A percentile compares a stretch with the other conserved stretches of the same genome.
Evolutionary conservation across 2,113 vertebrate species (phyloP).

Genomic region (Petrocephalus zakoni): DNA sequence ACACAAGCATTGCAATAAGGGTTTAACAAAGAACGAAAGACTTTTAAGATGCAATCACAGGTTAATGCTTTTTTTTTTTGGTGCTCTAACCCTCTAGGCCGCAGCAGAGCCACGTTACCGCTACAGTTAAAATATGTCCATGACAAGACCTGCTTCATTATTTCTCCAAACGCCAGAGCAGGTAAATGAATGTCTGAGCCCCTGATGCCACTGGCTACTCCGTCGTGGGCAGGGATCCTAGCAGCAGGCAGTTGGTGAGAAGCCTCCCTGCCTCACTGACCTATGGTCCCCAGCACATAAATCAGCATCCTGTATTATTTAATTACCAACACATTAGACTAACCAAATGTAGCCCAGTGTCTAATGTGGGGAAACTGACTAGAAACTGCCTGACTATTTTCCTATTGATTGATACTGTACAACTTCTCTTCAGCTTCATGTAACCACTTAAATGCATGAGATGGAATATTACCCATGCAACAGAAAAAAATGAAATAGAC

Average conservation of each 20-base stretch:
- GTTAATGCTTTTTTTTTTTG: neutral
- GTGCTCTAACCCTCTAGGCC: neutral
- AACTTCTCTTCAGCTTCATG: neutral
- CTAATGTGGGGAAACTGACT: neutral
- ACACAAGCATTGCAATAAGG: neutral
- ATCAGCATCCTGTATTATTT: slow-evolving; percentile 5
- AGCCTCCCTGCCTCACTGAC: neutral
- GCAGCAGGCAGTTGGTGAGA: neutral
- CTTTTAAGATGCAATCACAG: neutral
- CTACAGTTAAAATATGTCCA: neutral
- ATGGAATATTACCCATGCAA: neutral
- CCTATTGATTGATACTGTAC: neutral
- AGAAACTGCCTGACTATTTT: neutral
- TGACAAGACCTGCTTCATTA: neutral
- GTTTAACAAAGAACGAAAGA: neutral
- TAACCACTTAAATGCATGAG: neutral
- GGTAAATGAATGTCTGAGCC: neutral
- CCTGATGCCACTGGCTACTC: neutral
- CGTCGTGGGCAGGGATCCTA: neutral
- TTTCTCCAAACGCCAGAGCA: neutral
- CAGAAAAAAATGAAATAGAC: neutral
- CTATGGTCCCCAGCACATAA: neutral
- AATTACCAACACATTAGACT: neutral
- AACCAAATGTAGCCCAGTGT: neutral
- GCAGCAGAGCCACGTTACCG: neutral